Base-by-base conservation (phyloP, 2,888 invertebrate genomes). In the Ophion slaviceki region DNA sequence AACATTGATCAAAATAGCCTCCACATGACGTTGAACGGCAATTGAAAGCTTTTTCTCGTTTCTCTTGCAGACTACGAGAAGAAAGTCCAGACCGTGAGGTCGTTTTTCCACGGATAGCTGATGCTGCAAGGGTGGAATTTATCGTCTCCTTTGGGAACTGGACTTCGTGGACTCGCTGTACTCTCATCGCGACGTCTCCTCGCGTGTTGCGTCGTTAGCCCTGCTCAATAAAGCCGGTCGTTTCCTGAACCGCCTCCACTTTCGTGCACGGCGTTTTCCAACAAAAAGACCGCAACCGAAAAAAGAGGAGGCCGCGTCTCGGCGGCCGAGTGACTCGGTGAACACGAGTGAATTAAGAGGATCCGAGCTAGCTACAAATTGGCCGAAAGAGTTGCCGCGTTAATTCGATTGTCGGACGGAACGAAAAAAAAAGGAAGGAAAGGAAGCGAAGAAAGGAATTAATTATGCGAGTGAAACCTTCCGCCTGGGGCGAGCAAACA, bases 11-110 rank as follows among this genome's bases (percentile, higher is more conserved):
- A 47, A 47, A 53, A 53, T 5, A 53, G 2, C 57, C 84, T 81
- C 83, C 61, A 71, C 77, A 84, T 40, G 32, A 28, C 77, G 57
- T 66, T 77, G 28, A 66, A 62, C 82, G 67, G 74, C 86, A 88
- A 88, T 88, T 88, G 77, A 88, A 87, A 88, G 74, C 84, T 84
- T 84, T 77, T 84, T 70, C 84, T 82, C 70, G 72, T 89, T 70
- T 88, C 81, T 88, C 72, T 89, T 88, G 14, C 88, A 89, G 89
- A 88, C 88, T 85, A 82, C 64, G 57, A 74, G 57, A 84, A 66
- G 80, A 59, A 75, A 10, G 40, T 64, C 36, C 59, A 62, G 32
- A 72, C 24, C 66, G 28, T 64, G 47, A 64, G 61, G 74, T 62
- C 36, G 53, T 71, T 36, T 68, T 40, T 36, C 40, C 59, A 53